A percentile compares a stretch with the other conserved stretches of the same genome.
Evolutionary conservation across 2,888 invertebrate species (phyloP).

Genomic region (Steromphala cineraria): DNA sequence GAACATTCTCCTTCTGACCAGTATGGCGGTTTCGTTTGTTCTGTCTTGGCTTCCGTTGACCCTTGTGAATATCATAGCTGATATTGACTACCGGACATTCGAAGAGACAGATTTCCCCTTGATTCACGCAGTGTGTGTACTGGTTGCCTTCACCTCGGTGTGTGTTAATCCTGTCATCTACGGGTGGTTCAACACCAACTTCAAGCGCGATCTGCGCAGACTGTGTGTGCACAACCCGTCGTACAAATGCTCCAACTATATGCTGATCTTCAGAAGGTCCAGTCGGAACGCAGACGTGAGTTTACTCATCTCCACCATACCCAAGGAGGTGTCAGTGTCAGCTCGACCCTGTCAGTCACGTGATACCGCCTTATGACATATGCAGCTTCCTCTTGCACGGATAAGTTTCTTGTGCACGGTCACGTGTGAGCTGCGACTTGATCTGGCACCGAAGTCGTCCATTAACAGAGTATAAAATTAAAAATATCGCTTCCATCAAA

Average conservation of each 20-base stretch:
- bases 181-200: conserved; percentile 62
- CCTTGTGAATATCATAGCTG: conserved; percentile 57
- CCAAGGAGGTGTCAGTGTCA: neutral
- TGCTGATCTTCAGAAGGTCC: neutral
- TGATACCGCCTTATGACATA: conserved; percentile 13
- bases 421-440: neutral
- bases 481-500: too few relatives aligned
- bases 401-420: neutral
- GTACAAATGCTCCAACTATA: conserved; percentile 14
- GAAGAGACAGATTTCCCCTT: conserved; percentile 67
- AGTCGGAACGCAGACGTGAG: conserved; percentile 9
- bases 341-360: neutral
- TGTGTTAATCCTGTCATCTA: conserved; percentile 62
- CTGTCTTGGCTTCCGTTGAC: conserved; percentile 64
- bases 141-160: conserved; percentile 62
- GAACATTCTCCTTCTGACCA: conserved; percentile 69
- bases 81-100: conserved; percentile 52
- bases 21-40: conserved; percentile 59
- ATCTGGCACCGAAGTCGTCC: neutral
- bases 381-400: neutral
- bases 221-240: conserved; percentile 21
- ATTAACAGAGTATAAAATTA: too few relatives aligned
- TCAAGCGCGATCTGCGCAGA: conserved; percentile 33
- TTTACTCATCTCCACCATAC: neutral
- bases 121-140: conserved; percentile 52